phyloP scores from a whole-genome alignment of 2,888 invertebrate species.

The Eulithis prunata region DNA sequence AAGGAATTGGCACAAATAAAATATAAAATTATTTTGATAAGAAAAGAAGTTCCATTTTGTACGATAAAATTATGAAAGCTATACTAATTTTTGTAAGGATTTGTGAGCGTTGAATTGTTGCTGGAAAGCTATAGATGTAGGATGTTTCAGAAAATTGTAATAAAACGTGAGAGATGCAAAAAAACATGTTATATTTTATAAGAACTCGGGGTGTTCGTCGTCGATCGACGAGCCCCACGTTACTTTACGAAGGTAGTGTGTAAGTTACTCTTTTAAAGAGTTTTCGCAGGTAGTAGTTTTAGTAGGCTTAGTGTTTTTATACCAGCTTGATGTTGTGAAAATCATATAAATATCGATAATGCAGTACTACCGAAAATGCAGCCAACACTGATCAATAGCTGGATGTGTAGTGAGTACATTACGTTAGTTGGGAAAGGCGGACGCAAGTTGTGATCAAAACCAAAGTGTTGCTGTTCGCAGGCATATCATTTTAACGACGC shows the following conservation, averaged over 20 bases:
- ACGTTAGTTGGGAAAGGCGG: conserved; percentile 58
- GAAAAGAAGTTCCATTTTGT: conserved; percentile 74
- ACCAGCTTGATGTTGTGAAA: conserved; percentile 85
- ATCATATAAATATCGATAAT: conserved; percentile 78
- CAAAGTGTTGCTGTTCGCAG: conserved; percentile 82
- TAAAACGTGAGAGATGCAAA: conserved; percentile 69
- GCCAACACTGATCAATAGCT: conserved; percentile 74
- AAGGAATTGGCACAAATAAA: conserved; percentile 78
- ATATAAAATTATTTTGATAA: conserved; percentile 67
- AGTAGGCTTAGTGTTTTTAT: conserved; percentile 85
- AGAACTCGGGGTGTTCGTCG: conserved; percentile 68
- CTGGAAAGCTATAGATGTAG: conserved; percentile 75
- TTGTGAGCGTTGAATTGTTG: conserved; percentile 80
- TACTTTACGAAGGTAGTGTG: conserved; percentile 78
- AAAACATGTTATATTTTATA: conserved; percentile 82
- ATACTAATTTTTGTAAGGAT: conserved; percentile 75
- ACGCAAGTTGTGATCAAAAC: conserved; percentile 72
- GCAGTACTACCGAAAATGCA: conserved; percentile 73
- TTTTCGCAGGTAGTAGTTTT: conserved; percentile 83
- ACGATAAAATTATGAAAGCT: conserved; percentile 67
- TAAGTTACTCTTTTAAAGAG: conserved; percentile 84
- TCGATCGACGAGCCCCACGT: conserved; percentile 62
- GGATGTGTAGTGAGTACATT: conserved; percentile 77
- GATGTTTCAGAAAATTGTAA: conserved; percentile 84
- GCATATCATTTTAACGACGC: conserved; percentile 82